Evolutionary conservation across 2,888 invertebrate genomes (phyloP), one percentile per base, ranked within the genome.

Genomic region (Agrotis ipsilon): DNA sequence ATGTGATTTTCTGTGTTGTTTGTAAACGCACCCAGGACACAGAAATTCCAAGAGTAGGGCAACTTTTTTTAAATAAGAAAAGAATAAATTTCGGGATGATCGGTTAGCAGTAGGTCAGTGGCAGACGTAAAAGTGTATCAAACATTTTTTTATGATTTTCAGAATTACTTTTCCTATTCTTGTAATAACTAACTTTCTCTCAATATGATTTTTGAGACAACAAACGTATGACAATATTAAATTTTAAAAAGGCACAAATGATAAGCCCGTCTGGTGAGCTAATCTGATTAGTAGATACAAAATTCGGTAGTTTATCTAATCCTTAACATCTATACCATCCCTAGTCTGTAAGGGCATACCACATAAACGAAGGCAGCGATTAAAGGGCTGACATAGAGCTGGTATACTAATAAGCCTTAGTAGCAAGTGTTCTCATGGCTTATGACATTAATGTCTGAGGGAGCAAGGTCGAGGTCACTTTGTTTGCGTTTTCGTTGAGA

Each of bases 381-480:
- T 81, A 74, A 69, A 68, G 39, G 49, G 54, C 63, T 69, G 62
- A 81, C 48, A 51, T 46, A 57, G 24, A 19, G 45, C 68, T 46
- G 70, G 59, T 71, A 66, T 74, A 54, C 59, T 81, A 82, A 82
- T 78, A 78, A 72, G 79, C 64, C 64, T 72, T 62, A 71, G 66
- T 82, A 82, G 72, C 66, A 67, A 82, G 71, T 67, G 67, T 51
- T 19, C 60, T 58, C 57, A 63, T 59, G 60, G 75, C 78, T 78
- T 81, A 74, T 75, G 65, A 81, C 64, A 49, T 82, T 75, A 69
- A 48, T 74, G 57, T 51, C 68, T 52, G 18, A 32, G 14, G 7
- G 16, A 9, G 11, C 72, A 81, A 80, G 48, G 78, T 24, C 13
- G 39, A 5, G 67, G 9, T 66, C 66, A 21, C 60, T 48, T 19